A percentile compares a stretch with the other conserved stretches of the same genome.
These are phyloP conservation scores for Tethya wilhelma DNA, from an alignment of 37 sponge, comb jelly and placozoan genomes.

Conservation along the genomic window DNA sequence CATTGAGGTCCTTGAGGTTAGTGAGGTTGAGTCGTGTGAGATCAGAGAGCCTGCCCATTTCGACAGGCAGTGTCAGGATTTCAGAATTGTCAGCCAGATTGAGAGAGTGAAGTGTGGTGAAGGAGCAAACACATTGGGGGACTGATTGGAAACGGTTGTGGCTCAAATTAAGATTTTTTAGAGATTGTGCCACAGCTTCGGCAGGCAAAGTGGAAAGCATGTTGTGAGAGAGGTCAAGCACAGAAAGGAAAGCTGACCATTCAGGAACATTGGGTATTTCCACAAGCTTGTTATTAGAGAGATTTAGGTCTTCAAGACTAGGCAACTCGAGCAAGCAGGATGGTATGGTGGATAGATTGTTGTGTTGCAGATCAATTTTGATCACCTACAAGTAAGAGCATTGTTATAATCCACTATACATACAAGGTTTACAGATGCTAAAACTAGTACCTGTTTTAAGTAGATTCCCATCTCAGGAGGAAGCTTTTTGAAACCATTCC, in stretches of 20 bases:
- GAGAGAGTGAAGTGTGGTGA: constrained; percentile 60
- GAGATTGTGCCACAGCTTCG: constrained; percentile 52
- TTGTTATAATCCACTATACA: no score
- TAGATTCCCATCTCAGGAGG: constrained; percentile 73
- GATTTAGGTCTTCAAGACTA: constrained; percentile 70
- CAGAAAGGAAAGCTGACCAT: constrained; percentile 75
- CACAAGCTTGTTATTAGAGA: constrained; percentile 70
- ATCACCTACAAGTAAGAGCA: constrained; percentile 30
- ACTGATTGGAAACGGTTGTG: constrained; percentile 75
- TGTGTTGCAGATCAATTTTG: constrained; percentile 73
- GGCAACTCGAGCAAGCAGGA: constrained; percentile 82
- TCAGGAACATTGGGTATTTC: constrained; percentile 77
- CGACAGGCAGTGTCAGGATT: constrained; percentile 73
- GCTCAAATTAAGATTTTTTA: constrained; percentile 72
- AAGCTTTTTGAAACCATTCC: constrained; percentile 69
- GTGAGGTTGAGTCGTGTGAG: constrained; percentile 54
- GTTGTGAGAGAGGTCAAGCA: constrained; percentile 83
- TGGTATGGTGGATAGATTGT: constrained; percentile 76
- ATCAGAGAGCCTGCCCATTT: constrained; percentile 77
- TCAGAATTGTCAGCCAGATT: constrained; percentile 75
- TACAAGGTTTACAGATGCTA: no score
- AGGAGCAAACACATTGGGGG: constrained; percentile 82
- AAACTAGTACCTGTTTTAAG: constrained; percentile 72
- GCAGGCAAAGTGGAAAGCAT: constrained; percentile 70
- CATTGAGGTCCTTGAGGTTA: constrained; percentile 80